Base-by-base conservation (phyloP, 1,140 invertebrate genomes). In the Heliconius congener region DNA sequence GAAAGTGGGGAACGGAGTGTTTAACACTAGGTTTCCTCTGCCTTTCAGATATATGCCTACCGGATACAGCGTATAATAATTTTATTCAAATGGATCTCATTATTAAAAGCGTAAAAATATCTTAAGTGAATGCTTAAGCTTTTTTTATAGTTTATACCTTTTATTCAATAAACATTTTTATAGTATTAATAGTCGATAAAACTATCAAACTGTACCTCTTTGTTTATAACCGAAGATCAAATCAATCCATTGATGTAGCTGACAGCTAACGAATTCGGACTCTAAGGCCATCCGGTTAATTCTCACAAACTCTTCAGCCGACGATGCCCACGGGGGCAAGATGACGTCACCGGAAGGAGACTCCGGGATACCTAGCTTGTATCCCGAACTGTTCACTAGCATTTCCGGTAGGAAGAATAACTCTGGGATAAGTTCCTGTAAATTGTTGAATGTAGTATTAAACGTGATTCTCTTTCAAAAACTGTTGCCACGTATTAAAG, bases 221-320 rank as follows among this genome's bases (percentile, higher is more conserved):
- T 99, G 99, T 94, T 99, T 99, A 93, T 99, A 99, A 74, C 99
- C 99, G 94, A 99, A 99, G 87, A 99, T 99, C 73, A 99, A 95
- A 95, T 99, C 99, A 85, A 99, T 99, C 99, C 99, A 99, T 92
- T 99, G 99, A 91, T 99, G 99, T 77, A 99, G 96, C 95, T 99
- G 99, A 93, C 99, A 99, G 52, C 98, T 99, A 2, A 99, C 99
- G 90, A 99, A 99, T 94, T 99, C 99, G 1, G 99, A 99, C 93
- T 99, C 99, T 57, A 99, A 95, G 3, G 99, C 99, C 98, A 99
- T 99, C 91, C 99, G 96, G 95, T 99, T 99, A 84, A 99, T 98
- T 76, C 99, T 95, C 73, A 99, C 97, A 93, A 99, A 99, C 93
- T 99, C 98, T 95, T 99, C 98, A 3, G 99, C 98, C 3, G 97